These are phyloP conservation scores for Pseudomyrmex pallidus DNA, from an alignment of 1,140 invertebrate species.

Conservation along the genomic window DNA sequence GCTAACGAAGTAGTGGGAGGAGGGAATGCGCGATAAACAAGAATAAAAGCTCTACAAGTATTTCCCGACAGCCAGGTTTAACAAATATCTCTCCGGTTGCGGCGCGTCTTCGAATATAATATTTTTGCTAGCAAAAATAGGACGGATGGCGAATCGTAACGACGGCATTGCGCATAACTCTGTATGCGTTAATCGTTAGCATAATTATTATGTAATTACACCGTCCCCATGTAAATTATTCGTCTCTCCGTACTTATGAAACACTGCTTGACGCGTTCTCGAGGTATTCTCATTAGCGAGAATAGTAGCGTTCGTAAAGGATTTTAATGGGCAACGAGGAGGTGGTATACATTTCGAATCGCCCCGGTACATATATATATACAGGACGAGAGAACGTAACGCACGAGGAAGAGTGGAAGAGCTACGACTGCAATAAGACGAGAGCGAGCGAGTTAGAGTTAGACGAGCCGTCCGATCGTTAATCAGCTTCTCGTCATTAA, in stretches of 20 bases:
- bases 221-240: constrained; percentile 47
- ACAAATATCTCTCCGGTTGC: neutral
- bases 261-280: constrained; percentile 36
- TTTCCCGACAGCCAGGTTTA: neutral
- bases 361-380: neutral
- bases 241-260: constrained; percentile 32
- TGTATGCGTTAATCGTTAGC: constrained; percentile 39
- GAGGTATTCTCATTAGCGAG: constrained; percentile 56
- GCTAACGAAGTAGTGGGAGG: neutral
- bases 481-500: constrained; percentile 62
- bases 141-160: neutral
- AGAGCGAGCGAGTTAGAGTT: constrained; percentile 45
- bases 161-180: neutral
- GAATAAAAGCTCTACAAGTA: constrained; percentile 1
- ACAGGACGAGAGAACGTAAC: neutral
- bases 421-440: constrained; percentile 60
- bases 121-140: neutral
- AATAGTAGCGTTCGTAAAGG: constrained; percentile 48
- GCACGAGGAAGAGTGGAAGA: constrained; percentile 20
- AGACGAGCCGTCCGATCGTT: constrained; percentile 58
- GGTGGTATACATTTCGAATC: constrained; percentile 56
- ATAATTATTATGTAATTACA: constrained; percentile 42
- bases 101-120: neutral
- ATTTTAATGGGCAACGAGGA: constrained; percentile 47
- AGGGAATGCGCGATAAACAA: neutral